A percentile compares a stretch with the other conserved stretches of the same genome.
Conservation (phyloP, 2,113 vertebrate species). For the Shinisaurus crocodilurus region DNA sequence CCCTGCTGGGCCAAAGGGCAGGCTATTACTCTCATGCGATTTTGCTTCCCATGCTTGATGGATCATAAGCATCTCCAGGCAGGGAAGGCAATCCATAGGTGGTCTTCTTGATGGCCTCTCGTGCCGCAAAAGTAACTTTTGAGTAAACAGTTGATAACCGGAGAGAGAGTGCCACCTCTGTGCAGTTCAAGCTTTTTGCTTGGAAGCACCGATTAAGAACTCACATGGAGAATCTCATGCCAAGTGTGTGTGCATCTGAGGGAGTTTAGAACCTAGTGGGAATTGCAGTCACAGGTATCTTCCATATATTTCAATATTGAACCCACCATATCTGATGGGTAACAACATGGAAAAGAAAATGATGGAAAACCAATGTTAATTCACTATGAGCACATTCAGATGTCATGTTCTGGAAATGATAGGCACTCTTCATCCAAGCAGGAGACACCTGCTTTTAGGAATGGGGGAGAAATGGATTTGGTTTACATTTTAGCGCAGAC, state of each 20-base stretch:
- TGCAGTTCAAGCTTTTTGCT: constrained; percentile 22
- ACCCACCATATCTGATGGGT: not conserved
- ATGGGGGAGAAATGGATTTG: not conserved
- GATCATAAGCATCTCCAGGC: constrained; percentile 59
- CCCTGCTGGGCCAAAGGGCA: constrained; percentile 28
- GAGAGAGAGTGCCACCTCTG: constrained; percentile 38
- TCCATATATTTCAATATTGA: no score
- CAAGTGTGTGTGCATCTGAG: not conserved
- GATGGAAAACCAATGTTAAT: not conserved
- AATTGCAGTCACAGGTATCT: no score
- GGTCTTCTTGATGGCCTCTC: constrained; percentile 60
- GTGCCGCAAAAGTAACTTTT: constrained; percentile 61
- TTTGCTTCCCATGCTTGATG: constrained; percentile 57
- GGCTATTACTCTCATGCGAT: constrained; percentile 45
- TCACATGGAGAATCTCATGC: not conserved
- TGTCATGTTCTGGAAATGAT: not conserved
- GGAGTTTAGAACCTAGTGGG: not conserved
- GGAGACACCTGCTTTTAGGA: not conserved
- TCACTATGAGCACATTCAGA: not conserved
- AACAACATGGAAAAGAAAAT: not conserved
- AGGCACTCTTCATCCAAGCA: not conserved
- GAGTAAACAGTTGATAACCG: constrained; percentile 52
- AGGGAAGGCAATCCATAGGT: constrained; percentile 60
- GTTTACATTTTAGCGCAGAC: not conserved
- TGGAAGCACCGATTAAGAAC: constrained; percentile 37